These are phyloP conservation scores for Apogon talboti DNA, from an alignment of 2,797 vertebrate species.

Conservation along the genomic window DNA sequence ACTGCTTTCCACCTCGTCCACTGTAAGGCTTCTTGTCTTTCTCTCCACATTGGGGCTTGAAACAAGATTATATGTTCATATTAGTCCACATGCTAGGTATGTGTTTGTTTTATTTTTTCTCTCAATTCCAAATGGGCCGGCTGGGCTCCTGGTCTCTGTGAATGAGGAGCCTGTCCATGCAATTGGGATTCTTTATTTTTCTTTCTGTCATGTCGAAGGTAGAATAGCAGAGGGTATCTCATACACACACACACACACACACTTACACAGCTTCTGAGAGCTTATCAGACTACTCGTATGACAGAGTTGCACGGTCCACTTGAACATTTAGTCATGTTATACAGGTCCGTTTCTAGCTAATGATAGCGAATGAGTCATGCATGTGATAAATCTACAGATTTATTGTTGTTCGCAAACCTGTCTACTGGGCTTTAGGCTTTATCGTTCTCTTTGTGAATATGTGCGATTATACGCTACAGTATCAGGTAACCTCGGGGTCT, in stretches of 20 bases:
- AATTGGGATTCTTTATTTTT: conserved; percentile 76
- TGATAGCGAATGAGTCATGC: conserved; percentile 42
- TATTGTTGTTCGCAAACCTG: conserved; percentile 26
- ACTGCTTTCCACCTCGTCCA: conserved; percentile 89
- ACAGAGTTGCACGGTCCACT: conserved; percentile 32
- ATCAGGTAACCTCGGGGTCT: conserved; percentile 52
- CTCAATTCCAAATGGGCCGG: conserved; percentile 75
- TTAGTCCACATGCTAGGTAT: conserved; percentile 62
- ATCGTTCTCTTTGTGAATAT: conserved; percentile 7
- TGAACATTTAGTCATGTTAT: conserved; percentile 36
- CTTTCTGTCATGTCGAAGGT: conserved; percentile 40
- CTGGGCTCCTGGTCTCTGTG: conserved; percentile 80
- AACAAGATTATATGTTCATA: conserved; percentile 77
- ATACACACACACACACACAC: conserved; percentile 23
- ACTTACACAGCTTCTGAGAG: conserved; percentile 27
- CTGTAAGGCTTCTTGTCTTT: conserved; percentile 86
- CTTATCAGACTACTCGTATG: conserved; percentile 31
- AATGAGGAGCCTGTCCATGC: conserved; percentile 84
- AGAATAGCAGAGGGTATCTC: conserved; percentile 32
- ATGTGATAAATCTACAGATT: conserved; percentile 37
- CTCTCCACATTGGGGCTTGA: conserved; percentile 86
- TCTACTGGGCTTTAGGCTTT: conserved; percentile 14
- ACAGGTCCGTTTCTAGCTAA: conserved; percentile 46
- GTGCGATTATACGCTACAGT: conserved; percentile 8
- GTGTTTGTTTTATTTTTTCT: conserved; percentile 58